These are phyloP conservation scores for Helarctos malayanus DNA, from an alignment of 2,797 vertebrate genomes.

Conservation along the genomic window DNA sequence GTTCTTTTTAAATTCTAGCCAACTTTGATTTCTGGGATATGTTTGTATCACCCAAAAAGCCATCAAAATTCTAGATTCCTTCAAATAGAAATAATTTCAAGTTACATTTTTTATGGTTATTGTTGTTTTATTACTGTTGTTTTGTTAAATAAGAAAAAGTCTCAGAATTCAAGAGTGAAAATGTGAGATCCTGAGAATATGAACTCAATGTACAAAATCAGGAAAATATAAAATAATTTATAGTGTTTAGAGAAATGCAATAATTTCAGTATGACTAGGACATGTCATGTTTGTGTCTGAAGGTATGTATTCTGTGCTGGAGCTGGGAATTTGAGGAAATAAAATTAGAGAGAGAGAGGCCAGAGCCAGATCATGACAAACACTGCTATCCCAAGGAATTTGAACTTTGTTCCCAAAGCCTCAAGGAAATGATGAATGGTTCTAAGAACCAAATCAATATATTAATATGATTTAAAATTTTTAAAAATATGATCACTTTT, in stretches of 20 bases:
- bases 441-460: not conserved
- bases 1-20: not conserved
- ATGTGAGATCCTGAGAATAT: not conserved
- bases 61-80: not conserved
- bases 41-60: not conserved
- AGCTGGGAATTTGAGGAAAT: not conserved
- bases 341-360: not conserved
- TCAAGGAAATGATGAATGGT: not conserved
- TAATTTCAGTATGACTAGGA: not conserved
- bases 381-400: not conserved
- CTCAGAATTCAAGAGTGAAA: not conserved
- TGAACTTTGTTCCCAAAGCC: not conserved
- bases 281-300: not conserved
- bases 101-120: not conserved
- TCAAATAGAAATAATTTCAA: not conserved
- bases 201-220: conserved; percentile 8
- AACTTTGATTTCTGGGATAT: not conserved
- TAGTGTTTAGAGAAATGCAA: not conserved
- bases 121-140: not conserved
- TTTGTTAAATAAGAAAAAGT: not conserved
- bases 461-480: not conserved
- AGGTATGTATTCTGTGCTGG: not conserved
- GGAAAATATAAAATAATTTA: not conserved
- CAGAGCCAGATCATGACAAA: not conserved
- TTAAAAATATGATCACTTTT: not conserved